Evolutionary conservation across 2,888 invertebrate species (phyloP), one percentile per base, ranked within the genome.

Genomic region (Stramonita haemastoma): DNA sequence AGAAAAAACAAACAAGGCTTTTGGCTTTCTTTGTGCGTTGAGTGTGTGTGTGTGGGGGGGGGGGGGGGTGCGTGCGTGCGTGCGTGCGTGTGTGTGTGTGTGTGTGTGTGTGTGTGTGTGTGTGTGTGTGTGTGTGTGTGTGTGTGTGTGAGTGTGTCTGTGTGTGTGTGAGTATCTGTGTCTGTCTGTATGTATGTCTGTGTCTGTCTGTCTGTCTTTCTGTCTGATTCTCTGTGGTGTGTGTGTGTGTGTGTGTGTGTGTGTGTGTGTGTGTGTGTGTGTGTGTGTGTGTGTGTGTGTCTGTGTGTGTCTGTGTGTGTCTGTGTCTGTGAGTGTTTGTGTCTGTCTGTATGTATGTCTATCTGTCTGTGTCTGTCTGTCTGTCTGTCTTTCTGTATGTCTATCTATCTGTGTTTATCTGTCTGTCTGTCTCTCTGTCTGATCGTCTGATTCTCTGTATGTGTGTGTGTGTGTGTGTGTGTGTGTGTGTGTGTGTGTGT

Each of bases 221-320:
- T 57, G 57, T 57, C 57, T 57, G 11, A 8, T 17, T 57, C 57
- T 57, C 57, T 57, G 57, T 17, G 17, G 57, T 57, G 79, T 34
- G 32, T 11, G 81, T 22, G n/a, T 36, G 19, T 36, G 17, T n/a
- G 8, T n/a, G 77, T 26, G 19, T 29, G 32, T 77, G 77, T 77
- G 83, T 57, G 26, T 29, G 29, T n/a, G 84, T 84, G 56, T 84
- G 32, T 29, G 84, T 56, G 84, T 84, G 84, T 57, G n/a, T 57
- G 84, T 56, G 84, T 56, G 56, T 56, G 56, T n/a, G 56, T 57
- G 84, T 84, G n/a, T n/a, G 84, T 57, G 46, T 83, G 46, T 83
- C 36, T 36, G 83, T 36, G 46, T 83, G 46, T 83, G 56, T 84
- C 13, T 84, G 84, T 56, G 84, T 17, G 56, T 84, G 57, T 32